Evolutionary conservation across 2,888 invertebrate species (phyloP).

Genomic region (Temnothorax ravouxi): DNA sequence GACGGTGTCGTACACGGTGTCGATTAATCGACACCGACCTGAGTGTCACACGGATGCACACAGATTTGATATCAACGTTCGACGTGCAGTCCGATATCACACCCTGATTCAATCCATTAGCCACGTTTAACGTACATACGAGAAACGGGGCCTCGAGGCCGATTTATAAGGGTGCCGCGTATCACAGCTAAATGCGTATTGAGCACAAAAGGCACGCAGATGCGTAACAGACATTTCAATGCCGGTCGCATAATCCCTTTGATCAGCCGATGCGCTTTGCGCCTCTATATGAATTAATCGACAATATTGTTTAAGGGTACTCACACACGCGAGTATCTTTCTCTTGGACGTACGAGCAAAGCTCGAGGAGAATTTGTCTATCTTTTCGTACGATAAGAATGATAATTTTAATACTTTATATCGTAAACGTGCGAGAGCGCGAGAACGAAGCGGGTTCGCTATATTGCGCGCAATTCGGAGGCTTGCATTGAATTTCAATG

Average conservation of each 20-base stretch:
- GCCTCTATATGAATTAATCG: not conserved
- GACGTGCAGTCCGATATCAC: constrained; percentile 41
- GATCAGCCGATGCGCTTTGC: not conserved
- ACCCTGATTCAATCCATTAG: constrained; percentile 33
- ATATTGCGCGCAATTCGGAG: not conserved
- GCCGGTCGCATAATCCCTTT: not conserved
- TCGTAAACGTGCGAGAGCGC: constrained; percentile 13
- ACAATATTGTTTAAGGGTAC: not conserved
- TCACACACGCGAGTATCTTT: not conserved
- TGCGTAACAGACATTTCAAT: constrained; percentile 1
- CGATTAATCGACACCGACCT: constrained; percentile 50
- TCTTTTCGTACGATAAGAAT: constrained; percentile 9
- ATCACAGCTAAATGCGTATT: constrained; percentile 6
- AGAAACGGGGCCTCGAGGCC: constrained; percentile 1
- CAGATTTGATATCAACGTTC: constrained; percentile 46
- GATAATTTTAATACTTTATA: constrained; percentile 38
- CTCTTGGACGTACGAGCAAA: not conserved
- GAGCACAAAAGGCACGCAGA: not conserved
- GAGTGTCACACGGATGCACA: constrained; percentile 18
- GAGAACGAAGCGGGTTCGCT: constrained; percentile 9
- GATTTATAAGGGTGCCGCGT: constrained; percentile 41
- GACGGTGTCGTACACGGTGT: constrained; percentile 45
- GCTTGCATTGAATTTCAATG: constrained; percentile 45
- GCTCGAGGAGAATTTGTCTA: not conserved
- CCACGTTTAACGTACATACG: not conserved